Percentiles rank a stretch among this genome's conserved stretches.
phyloP scores from a whole-genome alignment of 2,797 vertebrate species.

The Petrocephalus sullivani region DNA sequence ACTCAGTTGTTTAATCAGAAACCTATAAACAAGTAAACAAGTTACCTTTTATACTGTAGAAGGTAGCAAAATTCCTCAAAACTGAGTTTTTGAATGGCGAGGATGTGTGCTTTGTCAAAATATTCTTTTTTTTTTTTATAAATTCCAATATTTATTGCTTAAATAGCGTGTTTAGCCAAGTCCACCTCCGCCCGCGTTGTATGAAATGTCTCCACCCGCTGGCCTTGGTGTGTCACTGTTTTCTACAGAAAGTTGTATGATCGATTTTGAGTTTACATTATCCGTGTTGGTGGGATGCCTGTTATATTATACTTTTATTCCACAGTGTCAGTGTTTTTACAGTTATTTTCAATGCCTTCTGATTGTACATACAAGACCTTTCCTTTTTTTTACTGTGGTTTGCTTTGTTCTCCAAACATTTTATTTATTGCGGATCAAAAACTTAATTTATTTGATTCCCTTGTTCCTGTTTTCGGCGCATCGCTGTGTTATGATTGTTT shows the following conservation, averaged over 20 bases:
- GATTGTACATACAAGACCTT: slow-evolving; percentile 43
- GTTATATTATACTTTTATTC: background rate
- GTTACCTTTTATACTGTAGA: background rate
- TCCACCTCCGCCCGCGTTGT: background rate
- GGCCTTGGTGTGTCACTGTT: background rate
- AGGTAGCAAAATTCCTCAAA: background rate
- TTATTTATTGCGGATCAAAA: slow-evolving; percentile 40
- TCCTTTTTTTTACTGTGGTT: slow-evolving; percentile 38
- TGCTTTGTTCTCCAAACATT: slow-evolving; percentile 29
- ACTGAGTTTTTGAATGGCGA: background rate
- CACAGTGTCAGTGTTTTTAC: background rate
- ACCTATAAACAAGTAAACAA: background rate
- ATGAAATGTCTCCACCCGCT: background rate
- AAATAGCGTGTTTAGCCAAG: background rate
- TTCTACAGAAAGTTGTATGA: background rate
- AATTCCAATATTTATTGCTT: slow-evolving; percentile 35
- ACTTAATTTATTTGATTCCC: slow-evolving; percentile 16
- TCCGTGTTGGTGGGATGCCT: background rate
- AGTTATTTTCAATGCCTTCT: slow-evolving; percentile 34
- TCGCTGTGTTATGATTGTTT: background rate
- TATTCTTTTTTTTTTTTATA: slow-evolving; percentile 29
- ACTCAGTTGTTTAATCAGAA: slow-evolving; percentile 14
- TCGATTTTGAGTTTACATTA: background rate
- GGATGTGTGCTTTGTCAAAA: background rate
- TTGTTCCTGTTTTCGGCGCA: background rate